phyloP scores from a whole-genome alignment of 1,140 invertebrate genomes.

The Spodoptera litura region DNA sequence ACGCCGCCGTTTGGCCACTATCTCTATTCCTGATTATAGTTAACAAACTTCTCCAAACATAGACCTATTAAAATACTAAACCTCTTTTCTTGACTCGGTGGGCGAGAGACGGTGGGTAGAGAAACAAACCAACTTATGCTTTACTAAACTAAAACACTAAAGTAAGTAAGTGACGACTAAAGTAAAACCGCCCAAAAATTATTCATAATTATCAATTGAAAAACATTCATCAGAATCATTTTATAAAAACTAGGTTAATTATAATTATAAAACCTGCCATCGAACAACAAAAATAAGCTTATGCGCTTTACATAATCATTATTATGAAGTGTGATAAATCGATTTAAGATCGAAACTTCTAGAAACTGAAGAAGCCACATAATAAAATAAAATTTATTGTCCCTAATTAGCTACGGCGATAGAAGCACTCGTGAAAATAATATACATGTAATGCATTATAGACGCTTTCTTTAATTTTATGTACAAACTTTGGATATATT shows the following conservation, averaged over 20 bases:
- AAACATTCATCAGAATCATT: too few species aligned
- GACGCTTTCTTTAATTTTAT: slow-evolving; percentile 31
- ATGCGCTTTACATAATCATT: slow-evolving; percentile 22
- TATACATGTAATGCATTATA: slow-evolving; percentile 4
- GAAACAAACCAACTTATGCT: too few species aligned
- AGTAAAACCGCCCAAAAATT: too few species aligned
- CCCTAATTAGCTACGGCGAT: slow-evolving; percentile 19
- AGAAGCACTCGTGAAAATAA: slow-evolving; percentile 34
- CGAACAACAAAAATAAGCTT: not conserved
- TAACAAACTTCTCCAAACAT: too few species aligned
- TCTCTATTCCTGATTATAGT: too few species aligned
- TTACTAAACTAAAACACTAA: too few species aligned
- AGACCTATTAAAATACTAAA: too few species aligned
- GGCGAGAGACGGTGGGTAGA: too few species aligned
- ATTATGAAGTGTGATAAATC: not conserved
- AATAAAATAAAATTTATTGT: slow-evolving; percentile 21
- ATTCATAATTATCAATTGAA: too few species aligned
- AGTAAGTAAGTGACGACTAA: too few species aligned
- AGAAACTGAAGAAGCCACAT: not conserved
- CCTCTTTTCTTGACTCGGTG: too few species aligned
- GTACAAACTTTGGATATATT: not conserved
- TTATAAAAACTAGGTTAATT: slow-evolving; percentile 12
- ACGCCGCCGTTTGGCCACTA: too few species aligned
- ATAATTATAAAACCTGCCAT: not conserved
- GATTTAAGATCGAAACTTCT: not conserved